Base-by-base conservation (phyloP, 2,797 vertebrate genomes). In the Cyclura pinguis region DNA sequence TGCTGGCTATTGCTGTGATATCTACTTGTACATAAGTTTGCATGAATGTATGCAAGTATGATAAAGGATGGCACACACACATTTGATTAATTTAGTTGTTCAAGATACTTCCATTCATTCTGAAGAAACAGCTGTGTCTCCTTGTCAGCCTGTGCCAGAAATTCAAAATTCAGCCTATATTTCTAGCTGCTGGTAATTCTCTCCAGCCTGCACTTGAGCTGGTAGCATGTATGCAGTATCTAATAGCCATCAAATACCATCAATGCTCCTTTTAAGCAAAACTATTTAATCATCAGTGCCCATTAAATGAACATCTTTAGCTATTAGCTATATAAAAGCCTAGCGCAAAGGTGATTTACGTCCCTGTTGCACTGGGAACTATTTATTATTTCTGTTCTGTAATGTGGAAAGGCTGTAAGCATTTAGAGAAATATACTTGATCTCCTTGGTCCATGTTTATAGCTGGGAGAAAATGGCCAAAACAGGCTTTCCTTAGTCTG, bases 321-420 rank as follows among this genome's bases (percentile, higher is more conserved):
- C 72, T 74, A 1, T 83, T 86, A 59, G 42, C 69, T 64, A 35
- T 82, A 76, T 82, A 74, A 81, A 22, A 80, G 38, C 22, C 7
- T 90, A n/a, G 42, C 35, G 42, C 27, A 86, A 55, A 89, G 64
- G 62, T 72, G 42, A 57, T 72, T 85, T 69, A 80, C 38, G 13
- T 57, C 38, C 35, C n/a, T 62, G 7, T 42, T 73, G 29, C 4
- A 52, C 16, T 77, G 38, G 35, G 32, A 80, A 85, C 24, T 50
- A 55, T 50, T 86, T 62, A 2, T 62, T 24, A 8, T 90, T 85
- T 13, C 35, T 90, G 18, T 85, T 13, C 35, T 90, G 18, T 72
- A 20, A 85, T 80, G 47, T n/a, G 12, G 35, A 73, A 73, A 62
- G 27, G 38, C 69, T 74, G 18, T 29, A n/a, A n/a, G 12, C 50